phyloP scores from a whole-genome alignment of 2,888 invertebrate genomes.

The Drosophila mulleri region DNA sequence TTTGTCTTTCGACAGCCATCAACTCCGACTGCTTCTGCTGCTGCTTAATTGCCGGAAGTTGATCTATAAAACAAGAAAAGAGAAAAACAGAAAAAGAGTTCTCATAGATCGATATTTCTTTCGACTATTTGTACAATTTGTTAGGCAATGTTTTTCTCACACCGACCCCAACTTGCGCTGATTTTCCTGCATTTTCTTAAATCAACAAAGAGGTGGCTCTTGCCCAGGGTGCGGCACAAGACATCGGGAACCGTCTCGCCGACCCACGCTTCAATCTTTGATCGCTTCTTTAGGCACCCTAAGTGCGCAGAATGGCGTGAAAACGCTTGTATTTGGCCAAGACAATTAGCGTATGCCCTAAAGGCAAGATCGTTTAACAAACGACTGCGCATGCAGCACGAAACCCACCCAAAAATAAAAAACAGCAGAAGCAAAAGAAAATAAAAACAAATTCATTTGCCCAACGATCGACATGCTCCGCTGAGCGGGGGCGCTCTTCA shows the following conservation, averaged over 20 bases:
- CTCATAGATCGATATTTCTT: slow-evolving; percentile 35
- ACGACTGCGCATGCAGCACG: slow-evolving; percentile 12
- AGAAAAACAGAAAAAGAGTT: slow-evolving; percentile 33
- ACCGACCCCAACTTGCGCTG: slow-evolving; percentile 71
- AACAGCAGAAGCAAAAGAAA: no score
- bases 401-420: slow-evolving; percentile 2
- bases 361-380: slow-evolving; percentile 41
- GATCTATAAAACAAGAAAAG: slow-evolving; percentile 12
- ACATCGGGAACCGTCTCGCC: background rate
- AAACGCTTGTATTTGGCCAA: slow-evolving; percentile 79
- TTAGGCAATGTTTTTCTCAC: slow-evolving; percentile 73
- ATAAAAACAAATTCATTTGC: slow-evolving; percentile 40
- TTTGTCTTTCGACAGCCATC: background rate
- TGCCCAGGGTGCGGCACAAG: slow-evolving; percentile 63
- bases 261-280: slow-evolving; percentile 65
- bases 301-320: slow-evolving; percentile 77
- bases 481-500: slow-evolving; percentile 19
- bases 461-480: slow-evolving; percentile 30
- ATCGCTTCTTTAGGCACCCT: slow-evolving; percentile 62
- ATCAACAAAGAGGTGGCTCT: slow-evolving; percentile 62
- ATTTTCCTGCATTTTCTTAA: slow-evolving; percentile 76
- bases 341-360: slow-evolving; percentile 58
- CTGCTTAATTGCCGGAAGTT: slow-evolving; percentile 69
- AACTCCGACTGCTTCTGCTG: slow-evolving; percentile 1
- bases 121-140: slow-evolving; percentile 58